Evolutionary conservation across 1,140 invertebrate species (phyloP), one percentile per base, ranked within the genome.

Genomic region (Cephus cinctus): DNA sequence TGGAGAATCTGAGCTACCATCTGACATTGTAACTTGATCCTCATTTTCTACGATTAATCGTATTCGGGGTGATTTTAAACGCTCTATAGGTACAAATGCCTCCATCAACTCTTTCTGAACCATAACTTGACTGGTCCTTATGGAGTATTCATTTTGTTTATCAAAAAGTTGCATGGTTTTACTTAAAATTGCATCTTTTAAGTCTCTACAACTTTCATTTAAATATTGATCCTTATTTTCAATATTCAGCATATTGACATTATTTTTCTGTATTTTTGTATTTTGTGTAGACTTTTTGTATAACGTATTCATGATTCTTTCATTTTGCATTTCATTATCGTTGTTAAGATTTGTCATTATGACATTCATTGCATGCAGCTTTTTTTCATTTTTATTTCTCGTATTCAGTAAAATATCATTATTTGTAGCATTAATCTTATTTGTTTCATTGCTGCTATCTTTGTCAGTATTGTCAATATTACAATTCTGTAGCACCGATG

Each of bases 101-200:
- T 30, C 40, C 35, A 19, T 15, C 36, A 3, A 1, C 22, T 47
- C 27, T 20, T 35, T 32, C 43, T 35, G 2, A 34, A 21, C 25
- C 21, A 35, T 4, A 39, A 27, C 11, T n/a, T 16, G 3, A 25
- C 9, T 8, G 19, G 58, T 71, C 50, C 61, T 65, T 44, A 55
- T 35, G 1, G 54, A 43, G 1, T 65, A 16, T 19, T 68, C 59
- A 16, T 60, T 54, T 14, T 57, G 36, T 11, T 40, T 39, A n/a
- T 68, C 46, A 40, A 69, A 70, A 9, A 65, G 47, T 39, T 61
- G 38, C 39, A 53, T 51, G 3, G 61, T 67, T 50, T 66, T 71
- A 6, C 12, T 43, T 18, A 70, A 43, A 35, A 71, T 69, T 14
- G 54, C 58, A 41, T 61, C 34, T 38, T 59, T 65, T 11, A 69